Evolutionary conservation across 2,113 vertebrate species (phyloP), one percentile per base, ranked within the genome.

Genomic region (Phodopus roborovskii): DNA sequence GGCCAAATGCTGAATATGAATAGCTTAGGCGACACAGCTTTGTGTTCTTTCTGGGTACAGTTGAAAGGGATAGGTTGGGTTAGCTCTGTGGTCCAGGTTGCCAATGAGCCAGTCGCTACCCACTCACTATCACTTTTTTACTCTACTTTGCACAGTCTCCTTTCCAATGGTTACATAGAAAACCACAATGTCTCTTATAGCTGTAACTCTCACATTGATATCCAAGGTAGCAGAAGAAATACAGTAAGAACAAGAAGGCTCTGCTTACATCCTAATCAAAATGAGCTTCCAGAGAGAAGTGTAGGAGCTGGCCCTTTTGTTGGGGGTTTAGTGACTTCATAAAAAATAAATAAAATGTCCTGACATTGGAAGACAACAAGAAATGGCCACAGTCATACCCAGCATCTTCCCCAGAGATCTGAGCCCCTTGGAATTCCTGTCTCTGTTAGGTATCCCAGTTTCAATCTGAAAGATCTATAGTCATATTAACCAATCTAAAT

Each of bases 401-500:
- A n/a, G 7, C 70, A 30, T 15, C 5, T 3, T 10, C 22, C 7
- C 1, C 13, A 30, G 82, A 15, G 33, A 53, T 50, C 2, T 89
- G 53, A 91, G 53, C 33, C 2, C 53, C n/a, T 53, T 33, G 22
- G 66, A 17, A 45, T 39, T 36, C 24, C 12, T 62, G 45, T 17
- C 33, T 83, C 12, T 13, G 33, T 26, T 30, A 42, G 11, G 17
- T 28, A 26, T 5, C 36, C 16, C 20, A 15, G 10, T 4, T 20
- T 85, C 60, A 64, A 0, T 45, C 87, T 90, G 77, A 60, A 66
- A 20, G 71, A n/a, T 42, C 79, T 81, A 5, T 36, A 45, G 28
- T n/a, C 26, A 17, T 19, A 33, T 82, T 92, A 92, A 48, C 70
- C 87, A 79, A 20, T 87, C 91, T 53, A 93, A 91, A 28, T 60